Conservation (phyloP, 30 jellyfish, hydroid and myxozoan species). For the Sanderia malayensis region DNA sequence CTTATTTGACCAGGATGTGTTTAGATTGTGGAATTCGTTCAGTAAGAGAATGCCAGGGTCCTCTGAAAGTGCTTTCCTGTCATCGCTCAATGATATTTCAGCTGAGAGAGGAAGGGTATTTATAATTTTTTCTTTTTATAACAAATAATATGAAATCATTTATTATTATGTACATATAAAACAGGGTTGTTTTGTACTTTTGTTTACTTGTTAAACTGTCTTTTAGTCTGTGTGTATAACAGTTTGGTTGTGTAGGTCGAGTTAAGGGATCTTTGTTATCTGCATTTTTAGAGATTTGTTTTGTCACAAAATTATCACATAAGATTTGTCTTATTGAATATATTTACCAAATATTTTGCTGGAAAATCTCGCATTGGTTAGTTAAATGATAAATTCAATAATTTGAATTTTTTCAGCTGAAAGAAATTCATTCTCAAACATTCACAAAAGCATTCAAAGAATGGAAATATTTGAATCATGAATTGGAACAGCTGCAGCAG, state of each 20-base stretch:
- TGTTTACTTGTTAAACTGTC: not conserved
- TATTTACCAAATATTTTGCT: not conserved
- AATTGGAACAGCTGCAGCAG: constrained; percentile 2
- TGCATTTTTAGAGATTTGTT: not conserved
- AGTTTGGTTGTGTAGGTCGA: not conserved
- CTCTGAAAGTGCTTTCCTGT: not conserved
- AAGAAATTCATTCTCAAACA: not conserved
- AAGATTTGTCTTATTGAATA: not conserved
- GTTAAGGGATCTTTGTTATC: not conserved
- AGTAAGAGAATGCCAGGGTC: no score
- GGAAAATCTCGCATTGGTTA: not conserved
- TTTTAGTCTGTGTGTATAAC: not conserved
- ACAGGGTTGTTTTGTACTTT: not conserved
- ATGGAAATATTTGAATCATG: not conserved
- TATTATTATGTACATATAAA: not conserved
- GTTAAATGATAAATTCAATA: not conserved
- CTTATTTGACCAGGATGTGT: no score
- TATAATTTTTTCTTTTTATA: no score
- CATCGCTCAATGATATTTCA: not conserved
- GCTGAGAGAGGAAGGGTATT: constrained; percentile 1
- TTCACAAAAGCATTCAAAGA: not conserved
- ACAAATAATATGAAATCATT: not conserved
- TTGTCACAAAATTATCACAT: not conserved
- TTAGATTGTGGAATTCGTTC: no score
- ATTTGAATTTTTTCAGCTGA: not conserved